phyloP scores from a whole-genome alignment of 2,113 vertebrate species.

The Gymnobelideus leadbeateri region DNA sequence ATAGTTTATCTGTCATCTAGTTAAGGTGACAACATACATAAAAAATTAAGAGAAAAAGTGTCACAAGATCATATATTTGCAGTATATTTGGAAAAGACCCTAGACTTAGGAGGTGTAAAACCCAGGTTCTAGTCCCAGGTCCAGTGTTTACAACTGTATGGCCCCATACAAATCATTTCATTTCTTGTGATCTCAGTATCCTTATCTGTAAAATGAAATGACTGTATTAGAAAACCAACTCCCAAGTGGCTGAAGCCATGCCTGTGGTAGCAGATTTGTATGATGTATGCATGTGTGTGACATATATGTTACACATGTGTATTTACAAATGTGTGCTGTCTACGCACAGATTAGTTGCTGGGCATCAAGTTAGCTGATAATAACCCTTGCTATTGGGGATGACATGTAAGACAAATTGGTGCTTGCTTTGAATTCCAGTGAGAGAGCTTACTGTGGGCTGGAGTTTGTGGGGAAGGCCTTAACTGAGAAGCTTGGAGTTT shows the following conservation, averaged over 20 bases:
- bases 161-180: background rate
- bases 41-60: background rate
- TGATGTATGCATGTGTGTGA: too few relatives aligned
- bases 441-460: background rate
- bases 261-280: too few relatives aligned
- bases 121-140: background rate
- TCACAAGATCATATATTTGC: background rate
- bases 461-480: background rate
- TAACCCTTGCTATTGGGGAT: background rate
- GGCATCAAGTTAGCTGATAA: background rate
- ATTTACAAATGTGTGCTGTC: too few relatives aligned
- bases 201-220: too few relatives aligned
- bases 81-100: background rate
- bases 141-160: background rate
- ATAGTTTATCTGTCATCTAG: background rate
- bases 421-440: too few relatives aligned
- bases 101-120: background rate
- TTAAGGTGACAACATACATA: background rate
- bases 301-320: too few relatives aligned
- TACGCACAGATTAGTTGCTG: background rate
- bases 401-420: background rate
- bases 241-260: too few relatives aligned
- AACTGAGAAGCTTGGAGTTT: background rate
- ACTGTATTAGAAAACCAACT: too few relatives aligned
- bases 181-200: background rate